Evolutionary conservation across 2,113 vertebrate genomes (phyloP).

Genomic region (Excalfactoria chinensis): DNA sequence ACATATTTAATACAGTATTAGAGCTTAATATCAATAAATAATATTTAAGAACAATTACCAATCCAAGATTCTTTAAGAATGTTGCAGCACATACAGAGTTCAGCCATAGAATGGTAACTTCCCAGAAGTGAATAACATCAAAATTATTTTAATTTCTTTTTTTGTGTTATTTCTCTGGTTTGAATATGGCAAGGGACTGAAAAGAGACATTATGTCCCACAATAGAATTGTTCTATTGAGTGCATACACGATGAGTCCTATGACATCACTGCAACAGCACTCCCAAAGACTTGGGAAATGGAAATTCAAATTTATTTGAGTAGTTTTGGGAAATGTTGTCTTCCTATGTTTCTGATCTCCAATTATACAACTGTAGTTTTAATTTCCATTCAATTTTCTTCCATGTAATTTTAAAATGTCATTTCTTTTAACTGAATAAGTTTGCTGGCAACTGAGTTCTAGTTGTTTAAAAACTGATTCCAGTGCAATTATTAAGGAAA

Average conservation of each 20-base stretch:
- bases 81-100: neutral
- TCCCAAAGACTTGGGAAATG: neutral
- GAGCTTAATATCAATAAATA: slow-evolving; percentile 12
- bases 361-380: slow-evolving; percentile 33
- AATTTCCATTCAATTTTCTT: slow-evolving; percentile 72
- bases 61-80: neutral
- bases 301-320: slow-evolving; percentile 38
- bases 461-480: slow-evolving; percentile 79
- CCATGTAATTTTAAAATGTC: slow-evolving; percentile 67
- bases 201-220: neutral
- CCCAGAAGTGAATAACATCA: neutral
- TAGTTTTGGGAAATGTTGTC: slow-evolving; percentile 21
- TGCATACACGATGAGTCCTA: neutral
- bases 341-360: slow-evolving; percentile 38
- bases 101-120: neutral
- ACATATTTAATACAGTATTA: neutral
- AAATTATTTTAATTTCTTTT: neutral
- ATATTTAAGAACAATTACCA: neutral
- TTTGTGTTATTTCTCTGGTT: neutral
- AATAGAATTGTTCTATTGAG: neutral
- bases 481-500: slow-evolving; percentile 77
- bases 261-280: neutral
- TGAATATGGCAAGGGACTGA: neutral
- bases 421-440: slow-evolving; percentile 64
- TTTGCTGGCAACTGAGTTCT: slow-evolving; percentile 75